These are phyloP conservation scores for Muscina levida DNA, from an alignment of 2,888 invertebrate genomes.

Conservation along the genomic window DNA sequence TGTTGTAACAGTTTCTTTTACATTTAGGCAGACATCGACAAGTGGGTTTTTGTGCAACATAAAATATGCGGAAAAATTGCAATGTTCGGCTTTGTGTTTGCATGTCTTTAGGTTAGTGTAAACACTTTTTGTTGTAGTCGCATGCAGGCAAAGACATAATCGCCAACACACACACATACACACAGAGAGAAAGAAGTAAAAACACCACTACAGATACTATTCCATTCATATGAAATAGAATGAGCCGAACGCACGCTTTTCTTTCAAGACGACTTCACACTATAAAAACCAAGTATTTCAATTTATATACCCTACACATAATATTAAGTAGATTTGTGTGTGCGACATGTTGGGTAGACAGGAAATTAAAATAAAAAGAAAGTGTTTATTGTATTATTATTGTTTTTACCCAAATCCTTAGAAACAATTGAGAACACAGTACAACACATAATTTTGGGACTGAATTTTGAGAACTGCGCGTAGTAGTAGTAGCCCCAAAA, in stretches of 20 bases:
- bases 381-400: too few species aligned
- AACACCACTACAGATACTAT: background rate
- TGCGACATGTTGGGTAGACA: background rate
- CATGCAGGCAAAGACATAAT: background rate
- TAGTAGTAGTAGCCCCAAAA: too few species aligned
- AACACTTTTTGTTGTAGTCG: slow-evolving; percentile 49
- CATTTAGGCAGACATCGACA: slow-evolving; percentile 38
- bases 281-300: background rate
- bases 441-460: too few species aligned
- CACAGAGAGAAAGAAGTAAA: background rate
- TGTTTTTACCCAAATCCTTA: too few species aligned
- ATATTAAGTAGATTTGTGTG: background rate
- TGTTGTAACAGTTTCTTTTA: slow-evolving; percentile 11
- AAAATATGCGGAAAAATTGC: slow-evolving; percentile 36
- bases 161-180: background rate
- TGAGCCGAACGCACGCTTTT: background rate
- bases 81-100: slow-evolving; percentile 65
- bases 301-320: background rate
- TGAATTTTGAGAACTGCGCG: too few species aligned
- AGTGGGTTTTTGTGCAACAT: slow-evolving; percentile 30
- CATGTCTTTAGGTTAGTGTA: slow-evolving; percentile 69
- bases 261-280: background rate
- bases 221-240: background rate
- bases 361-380: background rate
- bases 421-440: too few species aligned